Conservation (phyloP, 2,888 invertebrate species). For the Drosophila algonquin region DNA sequence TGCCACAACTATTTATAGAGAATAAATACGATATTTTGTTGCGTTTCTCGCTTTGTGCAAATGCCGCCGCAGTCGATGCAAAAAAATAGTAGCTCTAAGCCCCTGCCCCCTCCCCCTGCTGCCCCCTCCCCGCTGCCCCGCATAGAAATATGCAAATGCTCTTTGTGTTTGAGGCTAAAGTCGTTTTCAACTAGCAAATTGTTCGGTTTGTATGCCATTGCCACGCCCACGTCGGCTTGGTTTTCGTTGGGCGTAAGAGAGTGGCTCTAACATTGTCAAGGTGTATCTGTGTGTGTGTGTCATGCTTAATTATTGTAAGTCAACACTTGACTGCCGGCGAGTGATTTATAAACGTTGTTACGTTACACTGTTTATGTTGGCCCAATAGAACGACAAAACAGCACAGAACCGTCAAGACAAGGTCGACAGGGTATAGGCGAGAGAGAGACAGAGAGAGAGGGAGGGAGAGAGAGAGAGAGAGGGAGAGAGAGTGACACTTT, state of each 20-base stretch:
- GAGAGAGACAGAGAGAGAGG: background rate
- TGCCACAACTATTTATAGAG: conserved; percentile 54
- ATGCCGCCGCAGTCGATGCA: conserved; percentile 58
- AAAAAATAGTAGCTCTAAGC: conserved; percentile 43
- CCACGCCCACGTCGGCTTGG: conserved; percentile 35
- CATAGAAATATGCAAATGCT: conserved; percentile 33
- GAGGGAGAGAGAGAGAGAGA: background rate
- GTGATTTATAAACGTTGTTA: conserved; percentile 61
- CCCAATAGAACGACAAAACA: conserved; percentile 3
- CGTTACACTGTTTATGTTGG: conserved; percentile 32
- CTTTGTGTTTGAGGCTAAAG: conserved; percentile 14
- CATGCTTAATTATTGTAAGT: conserved; percentile 65
- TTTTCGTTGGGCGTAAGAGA: conserved; percentile 25
- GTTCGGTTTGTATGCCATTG: conserved; percentile 41
- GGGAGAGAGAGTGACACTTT: background rate
- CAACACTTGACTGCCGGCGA: conserved; percentile 58
- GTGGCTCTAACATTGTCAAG: conserved; percentile 26
- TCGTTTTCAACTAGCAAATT: conserved; percentile 24
- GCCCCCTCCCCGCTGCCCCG: no score
- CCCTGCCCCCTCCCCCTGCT: background rate
- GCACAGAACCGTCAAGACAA: conserved; percentile 40
- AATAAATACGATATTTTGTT: conserved; percentile 24
- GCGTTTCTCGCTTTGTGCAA: conserved; percentile 52
- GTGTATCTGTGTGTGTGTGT: conserved; percentile 24
- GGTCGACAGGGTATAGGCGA: conserved; percentile 46